These are phyloP conservation scores for Aphelenchoides besseyi DNA, from an alignment of 1,140 invertebrate species.

Conservation along the genomic window DNA sequence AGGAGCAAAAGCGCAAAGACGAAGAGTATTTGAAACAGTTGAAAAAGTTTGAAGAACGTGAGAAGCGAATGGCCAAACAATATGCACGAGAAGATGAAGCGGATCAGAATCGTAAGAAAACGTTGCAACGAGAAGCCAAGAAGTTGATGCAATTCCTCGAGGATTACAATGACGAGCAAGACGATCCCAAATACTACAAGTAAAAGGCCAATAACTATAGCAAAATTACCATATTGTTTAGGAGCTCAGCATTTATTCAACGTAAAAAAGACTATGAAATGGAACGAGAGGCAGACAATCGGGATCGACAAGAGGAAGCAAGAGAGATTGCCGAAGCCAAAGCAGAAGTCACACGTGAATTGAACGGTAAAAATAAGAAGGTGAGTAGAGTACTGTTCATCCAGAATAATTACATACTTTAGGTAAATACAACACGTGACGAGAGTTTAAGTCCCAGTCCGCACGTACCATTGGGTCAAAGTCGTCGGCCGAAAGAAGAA, in stretches of 20 bases:
- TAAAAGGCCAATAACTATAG: slow-evolving; percentile 54
- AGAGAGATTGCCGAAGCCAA: slow-evolving; percentile 86
- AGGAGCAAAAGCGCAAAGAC: slow-evolving; percentile 39
- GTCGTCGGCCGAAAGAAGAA: not conserved
- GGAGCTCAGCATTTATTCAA: slow-evolving; percentile 80
- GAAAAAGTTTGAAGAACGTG: slow-evolving; percentile 79
- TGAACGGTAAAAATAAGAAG: slow-evolving; percentile 67
- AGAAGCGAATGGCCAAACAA: slow-evolving; percentile 85
- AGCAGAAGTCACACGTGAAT: slow-evolving; percentile 65
- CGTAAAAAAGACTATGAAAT: slow-evolving; percentile 82
- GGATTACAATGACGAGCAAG: slow-evolving; percentile 94
- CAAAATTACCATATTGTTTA: not conserved
- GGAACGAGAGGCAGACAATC: slow-evolving; percentile 83
- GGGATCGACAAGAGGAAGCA: slow-evolving; percentile 82
- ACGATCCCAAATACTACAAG: slow-evolving; percentile 95
- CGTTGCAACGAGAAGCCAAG: slow-evolving; percentile 73
- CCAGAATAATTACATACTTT: no score
- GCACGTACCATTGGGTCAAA: not conserved
- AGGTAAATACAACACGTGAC: no score
- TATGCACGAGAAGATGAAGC: slow-evolving; percentile 84
- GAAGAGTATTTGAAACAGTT: slow-evolving; percentile 42
- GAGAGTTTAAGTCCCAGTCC: no score
- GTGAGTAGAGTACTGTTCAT: no score
- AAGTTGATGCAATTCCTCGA: slow-evolving; percentile 92
- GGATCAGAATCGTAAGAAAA: slow-evolving; percentile 65